phyloP scores from a whole-genome alignment of 2,113 vertebrate species.

The Arenaria interpres region DNA sequence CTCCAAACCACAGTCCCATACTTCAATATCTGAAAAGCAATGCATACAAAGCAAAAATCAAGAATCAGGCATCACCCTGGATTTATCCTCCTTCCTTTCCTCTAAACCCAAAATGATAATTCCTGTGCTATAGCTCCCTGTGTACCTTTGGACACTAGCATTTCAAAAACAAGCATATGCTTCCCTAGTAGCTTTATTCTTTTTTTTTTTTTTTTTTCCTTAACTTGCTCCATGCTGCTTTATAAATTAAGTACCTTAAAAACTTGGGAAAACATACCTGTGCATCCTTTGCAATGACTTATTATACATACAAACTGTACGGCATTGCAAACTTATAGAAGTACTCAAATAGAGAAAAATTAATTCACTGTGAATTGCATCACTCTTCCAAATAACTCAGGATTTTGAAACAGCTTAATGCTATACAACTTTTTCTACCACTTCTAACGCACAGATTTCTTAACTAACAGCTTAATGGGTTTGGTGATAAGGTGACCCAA shows the following conservation, averaged over 20 bases:
- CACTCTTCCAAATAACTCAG: background rate
- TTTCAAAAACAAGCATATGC: background rate
- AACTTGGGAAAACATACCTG: background rate
- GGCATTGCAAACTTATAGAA: background rate
- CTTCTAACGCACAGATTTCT: background rate
- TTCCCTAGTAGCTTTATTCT: background rate
- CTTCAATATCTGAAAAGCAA: background rate
- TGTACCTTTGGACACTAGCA: background rate
- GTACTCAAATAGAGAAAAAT: background rate
- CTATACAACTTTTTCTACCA: background rate
- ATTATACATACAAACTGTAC: background rate
- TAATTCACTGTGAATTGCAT: background rate
- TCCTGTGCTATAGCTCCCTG: background rate
- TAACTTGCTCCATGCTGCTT: fast-evolving
- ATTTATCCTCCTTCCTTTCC: background rate
- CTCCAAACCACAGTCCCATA: background rate
- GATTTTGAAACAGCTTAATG: background rate
- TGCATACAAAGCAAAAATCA: background rate
- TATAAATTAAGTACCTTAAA: background rate
- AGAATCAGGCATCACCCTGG: background rate
- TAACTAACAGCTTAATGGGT: background rate
- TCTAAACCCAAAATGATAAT: background rate
- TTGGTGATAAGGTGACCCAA: background rate
- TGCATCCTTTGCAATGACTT: background rate
- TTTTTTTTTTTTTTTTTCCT: too few species aligned